phyloP scores from a whole-genome alignment of 1,140 invertebrate genomes.

The Drosophila nannoptera region DNA sequence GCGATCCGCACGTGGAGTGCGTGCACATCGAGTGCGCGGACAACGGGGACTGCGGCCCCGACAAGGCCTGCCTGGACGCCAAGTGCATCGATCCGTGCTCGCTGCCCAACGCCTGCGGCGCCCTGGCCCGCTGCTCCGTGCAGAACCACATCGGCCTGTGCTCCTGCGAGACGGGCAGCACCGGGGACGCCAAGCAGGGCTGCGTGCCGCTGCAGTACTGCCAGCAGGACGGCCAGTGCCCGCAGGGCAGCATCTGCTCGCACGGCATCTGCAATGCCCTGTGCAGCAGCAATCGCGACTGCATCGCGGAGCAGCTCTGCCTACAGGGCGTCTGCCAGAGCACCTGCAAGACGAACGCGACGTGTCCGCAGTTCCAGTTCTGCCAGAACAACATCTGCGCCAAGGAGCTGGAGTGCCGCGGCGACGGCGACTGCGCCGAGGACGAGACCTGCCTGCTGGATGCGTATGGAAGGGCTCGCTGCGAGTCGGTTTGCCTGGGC shows the following conservation, averaged over 20 bases:
- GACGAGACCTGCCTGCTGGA: constrained; percentile 86
- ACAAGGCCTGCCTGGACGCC: constrained; percentile 87
- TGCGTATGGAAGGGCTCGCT: constrained; percentile 85
- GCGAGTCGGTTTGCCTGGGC: constrained; percentile 85
- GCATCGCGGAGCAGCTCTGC: constrained; percentile 89
- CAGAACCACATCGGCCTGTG: constrained; percentile 89
- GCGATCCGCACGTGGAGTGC: constrained; percentile 87
- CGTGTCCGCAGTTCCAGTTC: constrained; percentile 89
- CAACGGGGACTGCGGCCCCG: constrained; percentile 86
- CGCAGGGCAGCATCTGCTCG: constrained; percentile 88
- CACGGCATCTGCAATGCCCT: constrained; percentile 88
- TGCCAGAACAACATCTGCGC: constrained; percentile 90
- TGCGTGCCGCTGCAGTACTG: constrained; percentile 90
- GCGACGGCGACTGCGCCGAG: constrained; percentile 85
- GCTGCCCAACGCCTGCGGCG: constrained; percentile 89
- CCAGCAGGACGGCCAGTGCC: constrained; percentile 87
- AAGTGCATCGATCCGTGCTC: constrained; percentile 90
- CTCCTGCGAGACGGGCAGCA: constrained; percentile 88
- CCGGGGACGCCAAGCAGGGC: constrained; percentile 90
- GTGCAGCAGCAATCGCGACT: constrained; percentile 88
- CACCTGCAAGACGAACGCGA: constrained; percentile 87
- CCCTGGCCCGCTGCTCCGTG: constrained; percentile 86
- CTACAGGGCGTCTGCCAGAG: constrained; percentile 88
- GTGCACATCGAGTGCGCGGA: constrained; percentile 87
- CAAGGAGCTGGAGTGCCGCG: constrained; percentile 86